phyloP scores from a whole-genome alignment of 1,140 invertebrate species.

The Sesamia nonagrioides region DNA sequence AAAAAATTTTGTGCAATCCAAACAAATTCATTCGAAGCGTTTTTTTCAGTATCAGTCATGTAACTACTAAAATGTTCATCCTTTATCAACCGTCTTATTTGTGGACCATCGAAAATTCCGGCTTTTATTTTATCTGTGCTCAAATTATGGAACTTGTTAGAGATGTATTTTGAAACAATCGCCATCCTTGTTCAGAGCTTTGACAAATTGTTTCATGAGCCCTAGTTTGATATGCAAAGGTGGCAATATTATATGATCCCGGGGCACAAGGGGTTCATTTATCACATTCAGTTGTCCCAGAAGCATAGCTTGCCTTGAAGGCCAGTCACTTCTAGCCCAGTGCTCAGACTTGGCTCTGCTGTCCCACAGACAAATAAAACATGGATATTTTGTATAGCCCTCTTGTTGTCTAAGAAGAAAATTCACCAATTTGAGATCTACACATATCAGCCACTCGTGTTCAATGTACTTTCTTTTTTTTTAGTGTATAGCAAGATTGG shows the following conservation, averaged over 20 bases:
- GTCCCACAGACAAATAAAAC: no score
- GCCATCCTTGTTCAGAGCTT: conserved; percentile 61
- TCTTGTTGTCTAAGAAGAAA: no score
- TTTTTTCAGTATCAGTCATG: background rate
- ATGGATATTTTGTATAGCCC: no score
- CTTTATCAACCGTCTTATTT: background rate
- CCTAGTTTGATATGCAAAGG: conserved; percentile 70
- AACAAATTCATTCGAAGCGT: background rate
- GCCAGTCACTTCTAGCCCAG: no score
- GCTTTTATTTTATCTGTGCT: conserved; percentile 60
- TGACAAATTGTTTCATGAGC: conserved; percentile 42
- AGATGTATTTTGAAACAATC: conserved; percentile 65
- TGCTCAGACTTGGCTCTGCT: no score
- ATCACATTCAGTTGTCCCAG: background rate
- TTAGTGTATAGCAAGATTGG: no score
- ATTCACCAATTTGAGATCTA: no score
- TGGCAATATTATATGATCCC: conserved; percentile 36
- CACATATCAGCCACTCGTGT: no score
- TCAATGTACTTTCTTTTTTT: no score
- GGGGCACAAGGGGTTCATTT: background rate
- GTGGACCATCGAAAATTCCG: background rate
- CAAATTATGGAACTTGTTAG: conserved; percentile 60
- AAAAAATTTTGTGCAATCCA: background rate
- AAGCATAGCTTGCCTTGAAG: no score
- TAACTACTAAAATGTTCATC: background rate